Percentiles rank a stretch among this genome's conserved stretches.
phyloP scores from a whole-genome alignment of 2,797 vertebrate genomes.

The Xenentodon cancila region DNA sequence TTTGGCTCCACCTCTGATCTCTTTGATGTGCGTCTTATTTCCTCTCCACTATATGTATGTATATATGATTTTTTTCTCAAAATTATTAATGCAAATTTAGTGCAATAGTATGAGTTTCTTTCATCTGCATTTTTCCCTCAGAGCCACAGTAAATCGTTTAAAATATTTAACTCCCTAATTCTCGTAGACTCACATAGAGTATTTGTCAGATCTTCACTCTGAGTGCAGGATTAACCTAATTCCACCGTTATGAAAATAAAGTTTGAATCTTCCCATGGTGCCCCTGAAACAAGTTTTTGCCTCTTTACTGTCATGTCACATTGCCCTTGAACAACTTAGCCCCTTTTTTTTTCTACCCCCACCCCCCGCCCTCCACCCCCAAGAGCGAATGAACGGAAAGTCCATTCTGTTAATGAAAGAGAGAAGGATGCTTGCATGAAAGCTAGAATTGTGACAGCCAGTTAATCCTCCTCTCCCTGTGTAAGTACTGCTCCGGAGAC shows the following conservation, averaged over 20 bases:
- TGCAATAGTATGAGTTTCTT: constrained; percentile 7
- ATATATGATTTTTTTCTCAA: not conserved
- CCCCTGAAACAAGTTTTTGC: constrained; percentile 61
- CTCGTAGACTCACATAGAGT: constrained; percentile 65
- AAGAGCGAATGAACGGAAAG: constrained; percentile 71
- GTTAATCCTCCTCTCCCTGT: constrained; percentile 71
- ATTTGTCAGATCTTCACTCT: constrained; percentile 60
- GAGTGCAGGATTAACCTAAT: constrained; percentile 76
- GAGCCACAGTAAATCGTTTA: constrained; percentile 38
- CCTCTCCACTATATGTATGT: not conserved
- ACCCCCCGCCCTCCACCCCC: constrained; percentile 23
- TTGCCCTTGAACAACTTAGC: constrained; percentile 42
- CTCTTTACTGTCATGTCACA: constrained; percentile 59
- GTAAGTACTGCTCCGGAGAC: constrained; percentile 69
- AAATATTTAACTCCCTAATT: constrained; percentile 68
- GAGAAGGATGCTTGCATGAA: constrained; percentile 63
- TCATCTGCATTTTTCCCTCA: constrained; percentile 7
- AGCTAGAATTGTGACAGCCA: constrained; percentile 58
- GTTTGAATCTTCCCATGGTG: constrained; percentile 51
- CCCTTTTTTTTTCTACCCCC: constrained; percentile 37
- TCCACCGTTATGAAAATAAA: constrained; percentile 69
- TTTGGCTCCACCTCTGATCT: not conserved
- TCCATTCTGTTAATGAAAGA: constrained; percentile 78
- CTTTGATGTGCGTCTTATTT: too few relatives aligned
- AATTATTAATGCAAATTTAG: not conserved